phyloP scores from a whole-genome alignment of 2,113 vertebrate genomes.

The Dipodomys ordii region DNA sequence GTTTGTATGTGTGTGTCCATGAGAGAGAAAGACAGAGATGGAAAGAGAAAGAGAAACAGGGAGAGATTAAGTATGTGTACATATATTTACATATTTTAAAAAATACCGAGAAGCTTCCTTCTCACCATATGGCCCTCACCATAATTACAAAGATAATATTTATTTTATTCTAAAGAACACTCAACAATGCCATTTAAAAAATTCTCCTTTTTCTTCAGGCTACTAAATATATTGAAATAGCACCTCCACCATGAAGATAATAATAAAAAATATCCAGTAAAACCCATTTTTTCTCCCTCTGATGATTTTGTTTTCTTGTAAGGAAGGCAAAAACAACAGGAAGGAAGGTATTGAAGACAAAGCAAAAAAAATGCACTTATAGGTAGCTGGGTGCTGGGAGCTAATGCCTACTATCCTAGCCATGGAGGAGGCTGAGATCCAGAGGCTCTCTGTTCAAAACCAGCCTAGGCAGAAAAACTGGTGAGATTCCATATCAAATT shows the following conservation, averaged over 20 bases:
- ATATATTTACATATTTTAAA: constrained; percentile 15
- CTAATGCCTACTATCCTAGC: no score
- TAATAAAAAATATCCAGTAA: background rate
- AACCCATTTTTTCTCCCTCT: background rate
- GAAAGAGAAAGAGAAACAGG: no score
- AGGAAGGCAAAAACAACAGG: background rate
- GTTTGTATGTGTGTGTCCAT: no score
- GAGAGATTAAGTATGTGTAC: background rate
- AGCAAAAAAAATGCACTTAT: background rate
- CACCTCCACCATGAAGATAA: background rate
- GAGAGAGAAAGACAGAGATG: no score
- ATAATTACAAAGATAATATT: constrained; percentile 4
- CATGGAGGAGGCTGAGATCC: no score
- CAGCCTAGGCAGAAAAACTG: no score
- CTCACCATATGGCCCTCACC: background rate
- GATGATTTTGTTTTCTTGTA: background rate
- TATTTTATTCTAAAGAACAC: constrained; percentile 25
- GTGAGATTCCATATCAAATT: no score
- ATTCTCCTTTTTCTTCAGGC: constrained; percentile 34
- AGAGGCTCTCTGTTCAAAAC: no score
- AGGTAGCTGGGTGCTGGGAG: no score
- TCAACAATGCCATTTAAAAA: background rate
- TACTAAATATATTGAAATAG: constrained; percentile 32
- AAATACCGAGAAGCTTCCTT: background rate
- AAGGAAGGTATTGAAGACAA: background rate